Evolutionary conservation across 2,888 invertebrate genomes (phyloP), one percentile per base, ranked within the genome.

Genomic region (Rhopalosiphum nymphaeae): DNA sequence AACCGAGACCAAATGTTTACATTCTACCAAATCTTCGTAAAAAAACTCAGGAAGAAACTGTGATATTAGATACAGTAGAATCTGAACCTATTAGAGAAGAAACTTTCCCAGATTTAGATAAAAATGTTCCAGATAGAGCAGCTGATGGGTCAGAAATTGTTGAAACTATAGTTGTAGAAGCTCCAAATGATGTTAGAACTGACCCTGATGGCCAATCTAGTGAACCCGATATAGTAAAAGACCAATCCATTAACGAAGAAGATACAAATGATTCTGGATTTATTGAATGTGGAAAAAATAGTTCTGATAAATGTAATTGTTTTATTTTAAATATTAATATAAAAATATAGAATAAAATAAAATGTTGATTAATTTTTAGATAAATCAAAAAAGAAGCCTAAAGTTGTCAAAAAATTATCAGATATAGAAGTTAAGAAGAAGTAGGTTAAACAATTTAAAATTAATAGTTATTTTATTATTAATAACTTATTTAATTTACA

Each of bases 1-100:
- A 87, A 92, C 85, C 90, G 21, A 93, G 57, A 85, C 56, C 84
- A 49, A 93, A 93, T n/a, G 90, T 93, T 85, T 93, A 93, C 90
- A 90, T 93, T 90, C 90, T 90, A 46, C 93, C 93, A 46, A 93
- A 93, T 93, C 90, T 93, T 85, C 89, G 93, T 49, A 93, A 93
- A 61, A 89, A 93, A 36, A 29, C 42, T 21, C 49, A 61, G 10
- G 89, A 90, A 90, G 36, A 88, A 89, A 9, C 13, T 67, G 36
- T 78, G 5, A 25, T 29, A 44, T 29, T 46, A 44, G 46, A 29
- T 53, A 10, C 56, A 36, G 56, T 56, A 53, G 53, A 53, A 88
- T n/a, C 53, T 44, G 29, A 29, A 46, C 16, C 46, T 46, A n/a
- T 29, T 44, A 86, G 13, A 86, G 21, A 13, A 36, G 44, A 61